Evolutionary conservation across 1,140 invertebrate species (phyloP), one percentile per base, ranked within the genome.

Genomic region (Antheraea mylitta): DNA sequence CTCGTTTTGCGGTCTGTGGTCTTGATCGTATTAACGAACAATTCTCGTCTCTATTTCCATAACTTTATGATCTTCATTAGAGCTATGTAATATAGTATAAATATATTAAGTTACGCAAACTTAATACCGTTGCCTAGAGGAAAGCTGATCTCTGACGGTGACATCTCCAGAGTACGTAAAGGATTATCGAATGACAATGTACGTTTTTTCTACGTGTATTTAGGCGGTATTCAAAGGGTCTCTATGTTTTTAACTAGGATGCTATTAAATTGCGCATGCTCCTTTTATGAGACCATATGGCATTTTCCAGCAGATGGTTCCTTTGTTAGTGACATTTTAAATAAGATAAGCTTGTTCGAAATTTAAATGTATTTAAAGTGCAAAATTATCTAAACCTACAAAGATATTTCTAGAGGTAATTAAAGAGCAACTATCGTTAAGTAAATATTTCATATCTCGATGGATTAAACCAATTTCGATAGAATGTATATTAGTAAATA

Each of bases 181-280:
- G 90, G 89, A 90, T 92, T 91, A 91, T 92, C 87, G 80, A 89
- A 90, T 91, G 85, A 91, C 90, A 91, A 89, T 87, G 81, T 86
- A 75, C 72, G 68, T 86, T 90, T 89, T 89, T 91, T 90, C 74
- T 68, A 78, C 78, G 78, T 78, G 73, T 79, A 78, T 81, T 80
- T 82, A 78, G 68, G 77, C 69, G 75, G 79, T 82, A 83, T 90
- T 89, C 83, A 88, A 81, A 84, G 71, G 80, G 77, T 77, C 60
- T 30, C 73, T 69, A 78, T 77, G 82, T 79, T 86, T 87, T 87
- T 78, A 77, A 84, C 83, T 87, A 85, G 81, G 88, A 89, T 81
- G 85, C 87, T 92, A 90, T 92, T 92, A 92, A 89, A 90, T 92
- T 92, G 90, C 87, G 87, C 86, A 85, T 88, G 75, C 74, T 69